Evolutionary conservation across 2,888 invertebrate species (phyloP), one percentile per base, ranked within the genome.

Genomic region (Pheosia tremula): DNA sequence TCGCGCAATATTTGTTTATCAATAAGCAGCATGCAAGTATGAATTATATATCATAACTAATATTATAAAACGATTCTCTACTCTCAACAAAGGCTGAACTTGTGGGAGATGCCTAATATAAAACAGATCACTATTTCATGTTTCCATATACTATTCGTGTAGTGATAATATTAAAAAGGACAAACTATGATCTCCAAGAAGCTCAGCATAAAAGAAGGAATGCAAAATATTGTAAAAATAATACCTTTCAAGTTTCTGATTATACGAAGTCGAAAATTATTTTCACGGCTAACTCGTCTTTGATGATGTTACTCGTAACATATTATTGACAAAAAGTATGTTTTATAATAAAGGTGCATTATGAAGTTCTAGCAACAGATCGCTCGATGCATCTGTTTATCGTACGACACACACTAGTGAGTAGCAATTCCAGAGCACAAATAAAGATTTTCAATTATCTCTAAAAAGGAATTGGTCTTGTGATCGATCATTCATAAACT

Each of bases 401-500:
- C 63, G 77, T 74, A 71, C 60, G 72, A 74, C 71, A 77, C 69
- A 72, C 74, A 81, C 77, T 83, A 84, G 78, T 82, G 77, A 82
- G 82, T 84, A 85, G 84, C 85, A 87, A 87, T 87, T 87, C 87
- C 88, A 86, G 84, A 87, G 85, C 83, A 84, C 82, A 83, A 72
- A 74, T 74, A 69, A 73, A 62, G 70, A 71, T 75, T 76, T 24
- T 73, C 71, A 73, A 67, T 75, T 72, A 67, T 76, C 66, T 72
- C 74, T 78, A 75, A 80, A 81, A 66, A 81, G 85, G 81, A 74
- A 80, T 87, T 86, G 86, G 85, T 86, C 86, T 75, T 80, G 78
- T 81, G 74, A 79, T 77, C 74, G 74, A 79, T 77, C 74, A 71
- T 75, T 74, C 77, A 75, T 78, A 77, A 83, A 79, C 76, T 82